Evolutionary conservation across 2,888 invertebrate species (phyloP), one percentile per base, ranked within the genome.

Genomic region (Hesperia comma): DNA sequence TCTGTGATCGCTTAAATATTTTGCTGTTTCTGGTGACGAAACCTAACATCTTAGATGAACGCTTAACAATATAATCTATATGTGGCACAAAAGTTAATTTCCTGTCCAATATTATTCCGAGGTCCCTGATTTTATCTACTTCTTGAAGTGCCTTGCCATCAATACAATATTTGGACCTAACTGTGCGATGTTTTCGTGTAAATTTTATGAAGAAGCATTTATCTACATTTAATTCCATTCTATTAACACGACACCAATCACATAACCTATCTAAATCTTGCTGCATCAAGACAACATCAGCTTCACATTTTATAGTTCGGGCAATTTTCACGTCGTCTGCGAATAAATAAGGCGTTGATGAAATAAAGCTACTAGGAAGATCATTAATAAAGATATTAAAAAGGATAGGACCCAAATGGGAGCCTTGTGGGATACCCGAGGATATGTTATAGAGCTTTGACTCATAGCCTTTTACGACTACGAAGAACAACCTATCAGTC

Each of bases 371-470:
- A 26, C 4, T 49, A 12, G 46, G 37, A 12, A 67, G 19, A 40
- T 68, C 70, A 33, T 70, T 70, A 5, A 70, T 53, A 54, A 70
- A 70, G 26, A 63, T 67, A 37, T 68, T 68, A 40, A 70, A 70
- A 0, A 70, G 54, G n/a, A 70, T 46, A 19, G 69, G 71, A 21
- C 71, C 71, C 14, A 71, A 57, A 67, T 71, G 67, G 6, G 71
- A 71, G 12, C 71, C 71, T 33, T 70, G 69, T 10, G 70, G 70
- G 3, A 69, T 68, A 6, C 69, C 69, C 1, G 70, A 70, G 8
- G 53, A 8, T 10, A 58, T 46, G n/a, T 55, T 10, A 14, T 49
- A 46, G 5, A 14, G 8, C 4, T 40, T 41, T 17, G 68, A 70
- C 26, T 49, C 15, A 46, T 53, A 63, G 0, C 71, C 61, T 57